Conservation (phyloP, 1,140 invertebrate genomes). For the Stenopsyche tienmushanensis region DNA sequence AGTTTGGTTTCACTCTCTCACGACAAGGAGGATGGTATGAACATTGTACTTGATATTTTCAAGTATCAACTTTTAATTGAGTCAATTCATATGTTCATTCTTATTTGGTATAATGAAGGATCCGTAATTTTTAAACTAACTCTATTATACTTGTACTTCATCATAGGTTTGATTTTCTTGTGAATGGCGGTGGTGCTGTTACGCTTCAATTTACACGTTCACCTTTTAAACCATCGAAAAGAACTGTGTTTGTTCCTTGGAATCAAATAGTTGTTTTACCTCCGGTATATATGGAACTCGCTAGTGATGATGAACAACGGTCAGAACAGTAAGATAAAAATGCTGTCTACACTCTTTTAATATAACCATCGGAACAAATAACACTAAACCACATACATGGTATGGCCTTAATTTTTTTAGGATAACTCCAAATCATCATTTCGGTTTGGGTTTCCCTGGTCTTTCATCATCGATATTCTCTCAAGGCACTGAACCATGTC, state of each 20-base stretch:
- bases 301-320: constrained; percentile 67
- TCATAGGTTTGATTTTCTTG: constrained; percentile 93
- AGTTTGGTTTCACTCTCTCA: constrained; percentile 94
- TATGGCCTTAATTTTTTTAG: constrained; percentile 13
- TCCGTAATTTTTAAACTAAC: no score
- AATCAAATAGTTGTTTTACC: constrained; percentile 92
- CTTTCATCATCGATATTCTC: constrained; percentile 37
- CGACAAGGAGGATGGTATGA: constrained; percentile 92
- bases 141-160: neutral
- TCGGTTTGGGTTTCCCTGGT: constrained; percentile 31
- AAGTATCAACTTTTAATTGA: no score
- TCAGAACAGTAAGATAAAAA: no score
- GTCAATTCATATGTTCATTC: no score
- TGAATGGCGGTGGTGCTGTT: constrained; percentile 98
- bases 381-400: constrained; percentile 46
- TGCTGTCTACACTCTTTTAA: neutral
- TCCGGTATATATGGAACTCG: constrained; percentile 82
- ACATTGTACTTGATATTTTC: neutral
- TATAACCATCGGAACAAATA: no score
- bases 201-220: constrained; percentile 93
- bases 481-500: constrained; percentile 62
- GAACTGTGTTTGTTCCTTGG: constrained; percentile 91
- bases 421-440: constrained; percentile 24
- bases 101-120: no score
- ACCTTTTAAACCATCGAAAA: constrained; percentile 83